phyloP scores from a whole-genome alignment of 1,140 invertebrate genomes.

The Asobara japonica region DNA sequence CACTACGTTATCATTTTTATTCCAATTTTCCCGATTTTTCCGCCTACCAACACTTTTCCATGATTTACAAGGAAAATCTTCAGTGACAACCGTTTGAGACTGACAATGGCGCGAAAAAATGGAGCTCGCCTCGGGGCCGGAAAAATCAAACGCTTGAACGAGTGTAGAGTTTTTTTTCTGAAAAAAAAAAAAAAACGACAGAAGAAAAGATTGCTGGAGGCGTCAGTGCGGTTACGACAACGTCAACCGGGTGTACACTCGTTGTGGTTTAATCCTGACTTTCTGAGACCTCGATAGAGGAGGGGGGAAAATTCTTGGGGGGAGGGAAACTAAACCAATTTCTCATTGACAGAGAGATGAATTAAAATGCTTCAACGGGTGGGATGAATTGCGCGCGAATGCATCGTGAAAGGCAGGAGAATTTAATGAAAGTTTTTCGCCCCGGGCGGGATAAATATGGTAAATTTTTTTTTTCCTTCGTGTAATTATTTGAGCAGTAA shows the following conservation, averaged over 20 bases:
- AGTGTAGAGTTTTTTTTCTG: neutral
- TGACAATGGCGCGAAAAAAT: neutral
- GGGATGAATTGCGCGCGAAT: neutral
- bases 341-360: neutral
- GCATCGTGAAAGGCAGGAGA: neutral
- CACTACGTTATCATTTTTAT: neutral
- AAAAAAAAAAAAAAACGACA: neutral
- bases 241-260: conserved; percentile 15
- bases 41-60: neutral
- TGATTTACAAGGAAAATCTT: conserved; percentile 1
- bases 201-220: conserved; percentile 1
- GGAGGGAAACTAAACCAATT: neutral
- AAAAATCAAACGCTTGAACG: conserved; percentile 16
- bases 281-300: neutral
- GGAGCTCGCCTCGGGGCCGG: neutral
- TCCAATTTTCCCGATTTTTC: neutral
- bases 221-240: neutral
- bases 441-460: neutral
- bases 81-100: neutral
- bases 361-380: neutral
- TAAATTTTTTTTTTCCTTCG: no score
- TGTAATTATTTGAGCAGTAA: neutral
- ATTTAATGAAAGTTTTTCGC: neutral
- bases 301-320: neutral
- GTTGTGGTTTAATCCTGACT: conserved; percentile 25